These are phyloP conservation scores for Augiades crinisus DNA, from an alignment of 2,888 invertebrate species.

Conservation along the genomic window DNA sequence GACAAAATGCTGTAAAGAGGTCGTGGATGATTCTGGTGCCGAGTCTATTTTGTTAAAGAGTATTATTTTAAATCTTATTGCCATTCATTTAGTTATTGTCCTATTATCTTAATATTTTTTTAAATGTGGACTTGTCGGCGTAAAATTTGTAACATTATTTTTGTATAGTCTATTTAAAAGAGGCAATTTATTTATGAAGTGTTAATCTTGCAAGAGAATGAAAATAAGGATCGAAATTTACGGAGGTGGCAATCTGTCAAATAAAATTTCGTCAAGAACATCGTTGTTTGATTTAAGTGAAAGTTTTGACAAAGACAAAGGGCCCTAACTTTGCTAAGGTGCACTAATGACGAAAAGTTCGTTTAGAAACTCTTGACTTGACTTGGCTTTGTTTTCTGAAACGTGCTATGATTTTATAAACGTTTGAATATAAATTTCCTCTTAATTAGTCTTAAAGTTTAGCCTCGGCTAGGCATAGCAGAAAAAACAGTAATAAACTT, in stretches of 20 bases:
- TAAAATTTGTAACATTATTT: slow-evolving; percentile 58
- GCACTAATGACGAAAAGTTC: slow-evolving; percentile 7
- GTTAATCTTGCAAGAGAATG: slow-evolving; percentile 13
- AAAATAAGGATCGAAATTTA: slow-evolving; percentile 14
- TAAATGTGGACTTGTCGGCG: slow-evolving; percentile 4
- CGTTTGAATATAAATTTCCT: neutral
- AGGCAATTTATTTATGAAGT: slow-evolving; percentile 52
- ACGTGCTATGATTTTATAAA: slow-evolving; percentile 1
- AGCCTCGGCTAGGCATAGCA: no score
- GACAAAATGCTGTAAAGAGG: slow-evolving; percentile 87
- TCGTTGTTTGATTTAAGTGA: slow-evolving; percentile 9
- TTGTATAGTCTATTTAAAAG: slow-evolving; percentile 68
- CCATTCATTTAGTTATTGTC: slow-evolving; percentile 49
- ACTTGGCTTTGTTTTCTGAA: neutral
- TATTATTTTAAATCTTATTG: slow-evolving; percentile 47
- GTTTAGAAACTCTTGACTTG: neutral
- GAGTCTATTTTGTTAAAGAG: slow-evolving; percentile 43
- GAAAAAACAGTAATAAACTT: no score
- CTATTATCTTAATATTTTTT: slow-evolving; percentile 48
- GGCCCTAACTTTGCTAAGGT: neutral
- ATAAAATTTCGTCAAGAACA: slow-evolving; percentile 11
- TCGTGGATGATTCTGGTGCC: slow-evolving; percentile 63
- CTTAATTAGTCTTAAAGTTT: neutral
- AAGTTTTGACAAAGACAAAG: slow-evolving; percentile 8
- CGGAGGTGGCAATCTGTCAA: slow-evolving; percentile 18